Evolutionary conservation across 2,113 vertebrate genomes (phyloP), one percentile per base, ranked within the genome.

Genomic region (human (Homo sapiens)): DNA sequence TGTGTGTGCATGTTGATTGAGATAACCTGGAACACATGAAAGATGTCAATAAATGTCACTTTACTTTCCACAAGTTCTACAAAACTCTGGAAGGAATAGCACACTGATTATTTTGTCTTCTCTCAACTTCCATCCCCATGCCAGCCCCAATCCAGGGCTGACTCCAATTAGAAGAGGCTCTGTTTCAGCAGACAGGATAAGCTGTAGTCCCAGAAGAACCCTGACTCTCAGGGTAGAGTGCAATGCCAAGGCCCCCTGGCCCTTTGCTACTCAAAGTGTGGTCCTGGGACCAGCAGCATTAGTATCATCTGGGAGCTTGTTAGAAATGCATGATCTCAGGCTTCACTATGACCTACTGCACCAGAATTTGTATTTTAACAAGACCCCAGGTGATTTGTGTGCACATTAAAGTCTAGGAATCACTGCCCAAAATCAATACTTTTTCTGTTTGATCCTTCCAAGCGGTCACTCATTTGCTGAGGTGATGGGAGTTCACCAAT

Each of bases 291-390:
- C 16, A 72, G 57, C 43, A 40, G 22, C 50, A 32, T 40, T 16
- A 5, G 5, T 75, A 17, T 68, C 61, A 43, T 6, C n/a, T 40
- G 80, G 88, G 59, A 86, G 30, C 55, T 78, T 82, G 9, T 76
- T 66, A 76, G 61, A 72, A 55, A 82, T 45, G 55, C 11, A 20
- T 23, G 38, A 2, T 86, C 27, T 78, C 75, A 57, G 73, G 73
- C 35, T 92, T 59, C 18, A 6, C 8, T 3, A 23, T 64, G 68
- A 70, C 50, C 50, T 52, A 72, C 73, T 23, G 72, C 86, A 45
- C 72, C 84, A 72, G n/a, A 82, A 90, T 94, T 68, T 89, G 73
- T 89, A n/a, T 92, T 92, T 96, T 92, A 92, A 92, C 38, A 90
- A 95, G 93, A 92, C n/a, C 82, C 64, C 52, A 82, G 84, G 50